A percentile compares a stretch with the other conserved stretches of the same genome.
phyloP scores from a whole-genome alignment of 2,113 vertebrate species.

The Pseudopodoces humilis region DNA sequence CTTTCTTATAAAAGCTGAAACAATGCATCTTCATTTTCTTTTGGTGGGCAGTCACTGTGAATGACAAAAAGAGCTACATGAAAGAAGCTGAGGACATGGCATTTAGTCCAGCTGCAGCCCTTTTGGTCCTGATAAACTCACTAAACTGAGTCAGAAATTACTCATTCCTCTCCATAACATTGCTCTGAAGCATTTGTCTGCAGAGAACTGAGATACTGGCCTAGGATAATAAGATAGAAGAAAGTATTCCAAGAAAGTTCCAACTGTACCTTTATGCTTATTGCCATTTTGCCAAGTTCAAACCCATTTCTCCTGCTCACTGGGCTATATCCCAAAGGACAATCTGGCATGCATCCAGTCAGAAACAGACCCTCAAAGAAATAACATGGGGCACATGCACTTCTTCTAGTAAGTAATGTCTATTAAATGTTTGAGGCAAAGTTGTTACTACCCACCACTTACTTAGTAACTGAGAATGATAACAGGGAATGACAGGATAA shows the following conservation, averaged over 20 bases:
- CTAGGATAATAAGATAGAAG: not conserved
- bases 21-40: not conserved
- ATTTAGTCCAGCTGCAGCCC: not conserved
- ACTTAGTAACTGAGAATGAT: not conserved
- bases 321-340: conserved; percentile 37
- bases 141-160: not conserved
- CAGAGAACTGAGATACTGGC: not conserved
- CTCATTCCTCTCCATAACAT: not conserved
- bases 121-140: not conserved
- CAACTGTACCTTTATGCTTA: conserved; percentile 41
- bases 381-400: not conserved
- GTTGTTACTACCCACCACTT: not conserved
- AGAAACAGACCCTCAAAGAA: conserved; percentile 29
- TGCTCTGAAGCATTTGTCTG: not conserved
- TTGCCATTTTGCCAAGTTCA: conserved; percentile 54
- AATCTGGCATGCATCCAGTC: not conserved
- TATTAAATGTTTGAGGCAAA: not conserved
- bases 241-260: not conserved
- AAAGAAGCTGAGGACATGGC: not conserved
- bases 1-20: not conserved
- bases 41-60: not conserved
- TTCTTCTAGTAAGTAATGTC: not conserved
- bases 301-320: conserved; percentile 13
- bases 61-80: not conserved
- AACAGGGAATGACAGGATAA: not conserved